phyloP scores from a whole-genome alignment of 2,113 vertebrate species.

The Syrrhaptes paradoxus region DNA sequence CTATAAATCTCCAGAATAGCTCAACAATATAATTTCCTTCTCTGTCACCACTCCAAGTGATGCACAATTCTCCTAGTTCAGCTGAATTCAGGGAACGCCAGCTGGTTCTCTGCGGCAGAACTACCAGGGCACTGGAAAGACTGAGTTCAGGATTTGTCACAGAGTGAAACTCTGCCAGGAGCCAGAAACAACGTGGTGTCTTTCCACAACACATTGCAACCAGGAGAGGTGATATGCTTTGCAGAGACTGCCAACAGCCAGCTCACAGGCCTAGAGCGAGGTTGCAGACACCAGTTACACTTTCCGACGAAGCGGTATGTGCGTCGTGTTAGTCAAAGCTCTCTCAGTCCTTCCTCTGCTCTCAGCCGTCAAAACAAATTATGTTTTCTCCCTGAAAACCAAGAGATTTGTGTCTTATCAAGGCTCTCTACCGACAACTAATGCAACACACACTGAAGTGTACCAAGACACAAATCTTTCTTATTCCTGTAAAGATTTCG shows the following conservation, averaged over 20 bases:
- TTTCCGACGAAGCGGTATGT: background rate
- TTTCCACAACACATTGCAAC: background rate
- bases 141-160: background rate
- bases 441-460: background rate
- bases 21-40: background rate
- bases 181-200: background rate
- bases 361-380: background rate
- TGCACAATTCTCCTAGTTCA: background rate
- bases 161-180: background rate
- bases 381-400: background rate
- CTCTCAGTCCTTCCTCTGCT: background rate
- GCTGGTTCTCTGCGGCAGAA: background rate
- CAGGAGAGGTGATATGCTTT: background rate
- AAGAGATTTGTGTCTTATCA: background rate
- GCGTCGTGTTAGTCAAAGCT: background rate
- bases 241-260: background rate
- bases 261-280: background rate
- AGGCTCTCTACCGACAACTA: background rate
- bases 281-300: background rate
- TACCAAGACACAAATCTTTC: background rate
- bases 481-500: background rate
- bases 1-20: background rate
- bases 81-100: background rate
- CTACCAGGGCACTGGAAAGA: constrained; percentile 1
- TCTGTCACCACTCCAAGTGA: background rate